Base-by-base conservation (phyloP, 2,113 vertebrate genomes). In the Sorex araneus region DNA sequence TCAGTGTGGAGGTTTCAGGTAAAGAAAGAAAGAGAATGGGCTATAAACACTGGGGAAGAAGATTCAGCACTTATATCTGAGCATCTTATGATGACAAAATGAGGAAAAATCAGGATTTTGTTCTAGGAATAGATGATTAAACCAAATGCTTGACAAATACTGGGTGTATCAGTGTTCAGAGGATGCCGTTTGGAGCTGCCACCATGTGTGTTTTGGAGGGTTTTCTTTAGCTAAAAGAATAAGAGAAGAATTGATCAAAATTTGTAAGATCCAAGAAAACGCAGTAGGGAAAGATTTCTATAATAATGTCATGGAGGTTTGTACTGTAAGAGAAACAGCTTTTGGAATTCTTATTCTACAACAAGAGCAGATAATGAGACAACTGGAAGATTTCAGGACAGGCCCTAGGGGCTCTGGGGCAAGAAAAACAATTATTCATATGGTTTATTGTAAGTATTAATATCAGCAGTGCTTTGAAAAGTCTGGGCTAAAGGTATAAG, bases 321-420 rank as follows among this genome's bases (percentile, higher is more conserved):
- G 76, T 50, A 80, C 70, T 89, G 25, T 64, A 70, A 57, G 66
- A 76, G 73, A 69, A 93, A 91, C 64, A 84, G 21, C 80, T 30
- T 63, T 70, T 30, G 21, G 71, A 87, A 86, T 85, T 78, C 64
- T 79, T 69, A 60, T 79, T 83, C 28, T 83, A 21, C 50, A 88
- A 34, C 76, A 93, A 89, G 8, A 92, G 45, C 64, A 89, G 70
- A 88, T 63, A 77, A 90, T 81, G 19, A 89, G 89, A 92, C 73
- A 89, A 95, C 63, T 8, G 18, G 30, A 47, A 27, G 34, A 78
- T 25, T n/a, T 13, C 43, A 84, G 47, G 47, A 92, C 32, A 60
- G 34, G 70, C 74, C n/a, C 57, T 32, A 87, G 83, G 40, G 77
- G 63, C 63, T 63, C 54, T 21, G 85, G 77, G 83, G 64, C 74